Evolutionary conservation across 2,888 invertebrate genomes (phyloP).

Genomic region (Pandemis corylana): DNA sequence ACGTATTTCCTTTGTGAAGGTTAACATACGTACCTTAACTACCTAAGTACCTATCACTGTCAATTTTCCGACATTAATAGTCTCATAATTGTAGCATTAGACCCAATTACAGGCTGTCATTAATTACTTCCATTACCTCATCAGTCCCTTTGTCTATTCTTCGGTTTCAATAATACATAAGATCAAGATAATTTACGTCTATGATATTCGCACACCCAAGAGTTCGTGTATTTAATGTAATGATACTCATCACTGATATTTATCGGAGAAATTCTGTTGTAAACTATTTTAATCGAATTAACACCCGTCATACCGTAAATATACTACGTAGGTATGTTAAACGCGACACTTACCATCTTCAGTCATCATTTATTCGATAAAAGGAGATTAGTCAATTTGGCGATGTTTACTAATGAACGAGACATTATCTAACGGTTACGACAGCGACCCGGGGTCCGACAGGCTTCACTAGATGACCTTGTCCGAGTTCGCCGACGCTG

Average conservation of each 20-base stretch:
- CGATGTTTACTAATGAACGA: constrained; percentile 21
- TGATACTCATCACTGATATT: too few relatives aligned
- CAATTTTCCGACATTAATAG: constrained; percentile 13
- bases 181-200: too few relatives aligned
- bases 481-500: constrained; percentile 32
- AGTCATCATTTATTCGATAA: background rate
- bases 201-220: too few relatives aligned
- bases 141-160: background rate
- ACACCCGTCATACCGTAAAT: background rate
- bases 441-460: constrained; percentile 16
- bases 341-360: background rate
- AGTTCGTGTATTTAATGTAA: too few relatives aligned
- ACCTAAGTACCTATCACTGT: background rate
- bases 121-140: constrained; percentile 1
- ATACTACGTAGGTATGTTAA: background rate
- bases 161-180: too few relatives aligned
- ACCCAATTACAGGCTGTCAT: constrained; percentile 3
- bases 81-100: constrained; percentile 14
- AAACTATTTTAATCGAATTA: too few relatives aligned
- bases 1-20: constrained; percentile 25
- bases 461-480: constrained; percentile 25
- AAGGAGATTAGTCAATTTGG: constrained; percentile 8
- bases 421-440: constrained; percentile 38
- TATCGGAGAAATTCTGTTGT: too few relatives aligned
- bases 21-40: constrained; percentile 2